Evolutionary conservation across 2,113 vertebrate genomes (phyloP).

Genomic region (Nothoprocta pentlandii): DNA sequence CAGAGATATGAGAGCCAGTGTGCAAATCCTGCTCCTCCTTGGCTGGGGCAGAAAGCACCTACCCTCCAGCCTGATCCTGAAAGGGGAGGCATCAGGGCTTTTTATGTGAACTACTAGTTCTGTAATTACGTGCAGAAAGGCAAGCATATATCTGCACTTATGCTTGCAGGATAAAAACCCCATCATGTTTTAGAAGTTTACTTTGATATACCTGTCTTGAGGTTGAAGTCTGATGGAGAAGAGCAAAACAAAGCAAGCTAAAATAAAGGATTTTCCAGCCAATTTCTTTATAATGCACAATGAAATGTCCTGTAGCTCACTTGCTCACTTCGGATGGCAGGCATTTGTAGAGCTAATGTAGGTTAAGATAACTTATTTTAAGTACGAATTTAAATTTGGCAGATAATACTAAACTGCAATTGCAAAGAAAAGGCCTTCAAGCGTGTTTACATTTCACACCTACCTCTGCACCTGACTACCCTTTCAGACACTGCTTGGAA

Average conservation of each 20-base stretch:
- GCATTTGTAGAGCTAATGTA: neutral
- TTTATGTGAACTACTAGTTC: neutral
- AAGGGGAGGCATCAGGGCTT: neutral
- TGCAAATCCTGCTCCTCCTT: neutral
- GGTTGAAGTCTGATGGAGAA: neutral
- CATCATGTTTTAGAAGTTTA: neutral
- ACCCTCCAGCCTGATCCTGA: accelerated
- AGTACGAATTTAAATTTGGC: neutral
- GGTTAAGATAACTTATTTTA: neutral
- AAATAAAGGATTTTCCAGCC: neutral
- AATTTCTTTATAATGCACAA: neutral
- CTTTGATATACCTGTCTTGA: neutral
- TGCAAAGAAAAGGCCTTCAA: neutral
- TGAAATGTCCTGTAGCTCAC: neutral
- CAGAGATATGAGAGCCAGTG: neutral
- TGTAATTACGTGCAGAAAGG: neutral
- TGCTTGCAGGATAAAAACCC: neutral
- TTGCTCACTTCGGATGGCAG: accelerated
- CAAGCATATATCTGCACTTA: neutral
- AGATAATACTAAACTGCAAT: neutral
- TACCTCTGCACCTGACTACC: neutral
- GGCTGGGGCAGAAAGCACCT: neutral
- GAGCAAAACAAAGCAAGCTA: neutral
- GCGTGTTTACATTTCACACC: neutral
- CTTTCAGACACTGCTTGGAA: neutral